These are phyloP conservation scores for Periophthalmus modestus DNA, from an alignment of 2,113 vertebrate genomes.

Conservation along the genomic window DNA sequence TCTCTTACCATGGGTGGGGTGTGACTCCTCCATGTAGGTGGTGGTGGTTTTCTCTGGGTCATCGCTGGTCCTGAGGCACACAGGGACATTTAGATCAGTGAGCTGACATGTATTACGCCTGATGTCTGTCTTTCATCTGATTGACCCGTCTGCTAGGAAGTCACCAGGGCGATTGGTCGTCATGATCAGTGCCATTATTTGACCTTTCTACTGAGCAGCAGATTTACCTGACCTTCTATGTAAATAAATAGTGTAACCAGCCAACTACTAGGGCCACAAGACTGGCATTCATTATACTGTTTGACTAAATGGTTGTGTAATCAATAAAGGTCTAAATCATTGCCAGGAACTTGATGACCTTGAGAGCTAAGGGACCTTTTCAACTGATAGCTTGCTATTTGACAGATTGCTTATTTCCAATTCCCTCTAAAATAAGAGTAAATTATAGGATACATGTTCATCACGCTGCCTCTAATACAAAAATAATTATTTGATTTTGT, in stretches of 20 bases:
- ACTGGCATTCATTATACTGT: conserved; percentile 7
- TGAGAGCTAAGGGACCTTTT: conserved; percentile 31
- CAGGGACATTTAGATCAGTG: conserved; percentile 56
- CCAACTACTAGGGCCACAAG: not conserved
- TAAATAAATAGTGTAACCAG: conserved; percentile 4
- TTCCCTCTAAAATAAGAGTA: conserved; percentile 24
- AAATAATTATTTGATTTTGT: not conserved
- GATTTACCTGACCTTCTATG: conserved; percentile 6
- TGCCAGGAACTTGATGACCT: conserved; percentile 55
- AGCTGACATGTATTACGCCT: conserved; percentile 40
- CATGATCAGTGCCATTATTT: conserved; percentile 1
- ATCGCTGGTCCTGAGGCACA: conserved; percentile 82
- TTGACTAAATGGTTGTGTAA: conserved; percentile 34
- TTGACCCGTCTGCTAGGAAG: conserved; percentile 9
- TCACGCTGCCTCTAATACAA: not conserved
- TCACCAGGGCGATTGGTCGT: not conserved
- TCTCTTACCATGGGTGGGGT: conserved; percentile 87
- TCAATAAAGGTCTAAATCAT: conserved; percentile 41
- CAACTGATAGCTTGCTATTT: conserved; percentile 30
- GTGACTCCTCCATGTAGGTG: conserved; percentile 88
- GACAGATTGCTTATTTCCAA: conserved; percentile 25
- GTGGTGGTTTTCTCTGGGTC: conserved; percentile 91
- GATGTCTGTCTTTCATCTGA: conserved; percentile 41
- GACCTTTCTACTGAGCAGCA: not conserved
- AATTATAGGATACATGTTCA: not conserved